A percentile compares a stretch with the other conserved stretches of the same genome.
These are phyloP conservation scores for Poeciliopsis turneri DNA, from an alignment of 2,797 vertebrate genomes.

Conservation along the genomic window DNA sequence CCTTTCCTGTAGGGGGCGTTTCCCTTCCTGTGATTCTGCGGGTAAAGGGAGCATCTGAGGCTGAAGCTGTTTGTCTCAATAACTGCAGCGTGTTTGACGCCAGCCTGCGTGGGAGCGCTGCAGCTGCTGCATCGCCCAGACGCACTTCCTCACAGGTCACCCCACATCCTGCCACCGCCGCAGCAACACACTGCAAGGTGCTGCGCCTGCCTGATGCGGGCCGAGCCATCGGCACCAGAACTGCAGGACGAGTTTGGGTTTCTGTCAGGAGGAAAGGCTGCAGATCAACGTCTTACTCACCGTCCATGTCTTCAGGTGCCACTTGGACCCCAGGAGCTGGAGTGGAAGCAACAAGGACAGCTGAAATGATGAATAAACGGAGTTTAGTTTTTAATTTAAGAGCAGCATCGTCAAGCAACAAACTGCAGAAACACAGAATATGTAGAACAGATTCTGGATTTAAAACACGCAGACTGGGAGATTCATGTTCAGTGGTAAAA, in stretches of 20 bases:
- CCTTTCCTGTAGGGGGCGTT: not conserved
- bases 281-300: not conserved
- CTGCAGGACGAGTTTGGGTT: not conserved
- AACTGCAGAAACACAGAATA: not conserved
- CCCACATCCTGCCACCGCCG: slow-evolving; percentile 71
- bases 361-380: not conserved
- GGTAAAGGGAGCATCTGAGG: not conserved
- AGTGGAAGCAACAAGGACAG: not conserved
- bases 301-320: not conserved
- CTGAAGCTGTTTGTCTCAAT: not conserved
- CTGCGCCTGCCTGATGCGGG: not conserved
- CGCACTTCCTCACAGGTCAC: slow-evolving; percentile 21
- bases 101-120: not conserved
- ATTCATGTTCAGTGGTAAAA: too few relatives aligned
- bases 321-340: not conserved
- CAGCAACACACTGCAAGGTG: not conserved
- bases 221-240: not conserved
- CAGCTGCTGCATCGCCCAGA: slow-evolving; percentile 53
- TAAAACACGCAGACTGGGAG: too few relatives aligned
- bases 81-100: not conserved
- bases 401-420: not conserved
- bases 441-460: not conserved
- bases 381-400: not conserved
- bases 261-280: not conserved
- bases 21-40: not conserved